Percentiles rank a stretch among this genome's conserved stretches.
phyloP scores from a whole-genome alignment of 2,113 vertebrate genomes.

The Brienomyrus longianalis region DNA sequence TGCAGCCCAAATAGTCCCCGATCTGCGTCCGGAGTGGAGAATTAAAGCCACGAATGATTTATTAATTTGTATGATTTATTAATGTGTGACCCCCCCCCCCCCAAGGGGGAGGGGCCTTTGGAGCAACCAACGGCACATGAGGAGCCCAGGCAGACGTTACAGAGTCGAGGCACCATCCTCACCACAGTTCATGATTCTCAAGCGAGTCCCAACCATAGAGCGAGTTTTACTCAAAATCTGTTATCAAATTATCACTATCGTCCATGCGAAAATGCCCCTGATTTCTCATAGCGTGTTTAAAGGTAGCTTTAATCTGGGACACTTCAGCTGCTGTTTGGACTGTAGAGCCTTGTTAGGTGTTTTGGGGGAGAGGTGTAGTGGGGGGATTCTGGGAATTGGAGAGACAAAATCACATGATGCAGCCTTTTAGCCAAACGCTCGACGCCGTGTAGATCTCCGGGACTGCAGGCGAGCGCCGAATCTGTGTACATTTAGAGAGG shows the following conservation, averaged over 20 bases:
- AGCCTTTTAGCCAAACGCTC: background rate
- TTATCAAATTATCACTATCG: background rate
- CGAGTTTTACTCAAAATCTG: background rate
- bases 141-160: background rate
- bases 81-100: conserved; percentile 15
- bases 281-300: background rate
- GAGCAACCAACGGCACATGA: background rate
- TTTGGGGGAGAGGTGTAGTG: background rate
- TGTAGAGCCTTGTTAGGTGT: background rate
- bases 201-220: background rate
- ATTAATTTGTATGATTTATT: conserved; percentile 29
- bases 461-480: background rate
- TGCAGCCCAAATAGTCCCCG: background rate
- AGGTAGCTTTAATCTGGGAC: background rate
- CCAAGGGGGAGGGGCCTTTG: background rate
- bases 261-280: background rate
- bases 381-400: background rate
- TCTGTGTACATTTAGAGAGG: background rate
- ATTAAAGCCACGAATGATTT: conserved; percentile 27
- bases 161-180: background rate
- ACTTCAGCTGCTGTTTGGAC: background rate
- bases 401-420: background rate
- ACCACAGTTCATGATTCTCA: background rate
- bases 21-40: background rate
- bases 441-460: background rate